Conservation (phyloP, 2,113 vertebrate species). For the Caranx ignobilis region DNA sequence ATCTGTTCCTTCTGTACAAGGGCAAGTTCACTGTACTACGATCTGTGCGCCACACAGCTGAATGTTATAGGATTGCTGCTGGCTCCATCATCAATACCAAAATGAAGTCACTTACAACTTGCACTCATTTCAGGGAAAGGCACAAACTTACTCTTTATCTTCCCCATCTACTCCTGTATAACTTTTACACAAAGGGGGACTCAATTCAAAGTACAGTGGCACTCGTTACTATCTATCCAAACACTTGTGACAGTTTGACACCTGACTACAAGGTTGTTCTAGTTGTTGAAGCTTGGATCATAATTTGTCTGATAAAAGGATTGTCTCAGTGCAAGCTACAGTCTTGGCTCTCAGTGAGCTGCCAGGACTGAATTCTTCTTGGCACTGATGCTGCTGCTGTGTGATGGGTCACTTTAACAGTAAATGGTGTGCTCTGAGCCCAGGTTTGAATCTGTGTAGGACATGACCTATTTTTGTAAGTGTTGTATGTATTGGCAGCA, state of each 20-base stretch:
- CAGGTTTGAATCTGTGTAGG: slow-evolving; percentile 9
- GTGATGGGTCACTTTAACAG: slow-evolving; percentile 18
- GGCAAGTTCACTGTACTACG: background rate
- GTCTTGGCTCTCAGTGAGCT: slow-evolving; percentile 31
- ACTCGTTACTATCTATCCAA: slow-evolving; percentile 16
- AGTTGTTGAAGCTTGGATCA: slow-evolving; percentile 38
- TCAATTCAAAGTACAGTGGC: slow-evolving; percentile 32
- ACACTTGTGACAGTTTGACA: slow-evolving; percentile 29
- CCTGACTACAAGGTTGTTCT: slow-evolving; percentile 33
- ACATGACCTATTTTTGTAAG: background rate
- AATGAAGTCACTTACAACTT: slow-evolving; percentile 19
- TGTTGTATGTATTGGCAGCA: slow-evolving; percentile 8
- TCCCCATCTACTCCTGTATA: background rate
- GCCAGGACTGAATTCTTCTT: slow-evolving; percentile 16
- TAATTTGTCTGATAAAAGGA: slow-evolving; percentile 28
- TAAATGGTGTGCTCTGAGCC: slow-evolving; percentile 11
- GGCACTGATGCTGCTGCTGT: slow-evolving; percentile 20
- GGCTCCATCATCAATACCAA: slow-evolving; percentile 25
- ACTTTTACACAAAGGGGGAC: background rate
- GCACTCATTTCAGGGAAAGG: slow-evolving; percentile 21
- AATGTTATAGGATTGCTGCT: slow-evolving; percentile 27
- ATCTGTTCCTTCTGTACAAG: background rate
- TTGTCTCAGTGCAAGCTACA: slow-evolving; percentile 24
- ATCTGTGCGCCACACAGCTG: slow-evolving; percentile 2
- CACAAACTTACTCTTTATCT: slow-evolving; percentile 28